phyloP scores from a whole-genome alignment of 2,113 vertebrate genomes.

The Catharus bicknelli region DNA sequence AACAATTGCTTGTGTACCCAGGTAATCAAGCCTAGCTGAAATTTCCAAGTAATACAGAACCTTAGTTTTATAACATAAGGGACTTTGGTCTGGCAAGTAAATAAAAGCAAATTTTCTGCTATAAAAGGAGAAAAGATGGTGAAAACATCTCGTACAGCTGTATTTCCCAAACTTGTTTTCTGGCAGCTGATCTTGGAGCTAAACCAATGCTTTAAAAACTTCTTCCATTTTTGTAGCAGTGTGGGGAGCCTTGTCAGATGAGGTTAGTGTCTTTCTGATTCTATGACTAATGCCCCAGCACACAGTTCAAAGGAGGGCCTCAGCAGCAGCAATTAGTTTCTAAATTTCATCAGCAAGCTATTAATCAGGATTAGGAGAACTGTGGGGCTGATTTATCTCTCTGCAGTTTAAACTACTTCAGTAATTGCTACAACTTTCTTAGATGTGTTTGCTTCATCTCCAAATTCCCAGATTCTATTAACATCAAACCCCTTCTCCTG shows the following conservation, averaged over 20 bases:
- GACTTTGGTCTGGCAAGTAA: constrained; percentile 72
- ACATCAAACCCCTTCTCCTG: neutral
- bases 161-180: constrained; percentile 75
- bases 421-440: neutral
- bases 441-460: neutral
- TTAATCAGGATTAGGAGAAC: neutral
- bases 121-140: constrained; percentile 91
- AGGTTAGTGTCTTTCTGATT: constrained; percentile 35
- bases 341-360: constrained; percentile 10
- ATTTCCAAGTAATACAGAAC: constrained; percentile 38
- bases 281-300: constrained; percentile 32
- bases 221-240: constrained; percentile 75
- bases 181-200: constrained; percentile 72
- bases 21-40: constrained; percentile 48
- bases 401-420: constrained; percentile 3
- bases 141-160: constrained; percentile 69
- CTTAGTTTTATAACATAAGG: constrained; percentile 48
- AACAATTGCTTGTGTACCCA: neutral
- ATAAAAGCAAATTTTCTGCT: constrained; percentile 88
- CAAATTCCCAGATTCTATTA: neutral
- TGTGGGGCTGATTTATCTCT: neutral
- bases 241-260: constrained; percentile 49
- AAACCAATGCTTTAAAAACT: constrained; percentile 63
- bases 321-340: neutral
- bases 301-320: neutral